Conservation (phyloP, 2,888 invertebrate genomes). For the Andrena trimmerana region DNA sequence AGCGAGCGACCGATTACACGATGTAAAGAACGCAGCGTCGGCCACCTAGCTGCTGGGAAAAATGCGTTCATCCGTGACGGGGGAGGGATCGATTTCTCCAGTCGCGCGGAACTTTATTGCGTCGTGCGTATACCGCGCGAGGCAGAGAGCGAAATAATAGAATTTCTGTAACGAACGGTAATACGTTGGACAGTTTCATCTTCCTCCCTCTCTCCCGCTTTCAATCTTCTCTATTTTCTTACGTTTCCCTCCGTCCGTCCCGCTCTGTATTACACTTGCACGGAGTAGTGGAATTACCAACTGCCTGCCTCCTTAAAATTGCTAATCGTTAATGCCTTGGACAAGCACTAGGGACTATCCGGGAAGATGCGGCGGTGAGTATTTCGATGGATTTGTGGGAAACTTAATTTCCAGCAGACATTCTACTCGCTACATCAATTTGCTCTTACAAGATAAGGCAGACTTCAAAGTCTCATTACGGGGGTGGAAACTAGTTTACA, state of each 20-base stretch:
- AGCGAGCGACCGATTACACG: neutral
- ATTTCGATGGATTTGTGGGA: neutral
- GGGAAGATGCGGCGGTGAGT: neutral
- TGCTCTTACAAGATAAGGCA: neutral
- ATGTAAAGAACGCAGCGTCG: neutral
- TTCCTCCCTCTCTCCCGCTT: too few relatives aligned
- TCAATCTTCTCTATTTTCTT: too few relatives aligned
- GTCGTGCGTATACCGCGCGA: neutral
- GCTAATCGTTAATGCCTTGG: too few relatives aligned
- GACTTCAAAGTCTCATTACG: neutral
- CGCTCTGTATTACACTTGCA: neutral
- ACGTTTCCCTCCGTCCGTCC: neutral
- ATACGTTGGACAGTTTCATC: neutral
- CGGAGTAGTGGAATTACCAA: neutral
- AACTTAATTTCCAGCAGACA: neutral
- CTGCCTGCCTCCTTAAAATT: neutral
- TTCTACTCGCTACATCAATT: neutral
- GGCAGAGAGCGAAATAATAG: slow-evolving; percentile 1
- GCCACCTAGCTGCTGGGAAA: neutral
- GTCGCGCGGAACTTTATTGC: slow-evolving; percentile 17
- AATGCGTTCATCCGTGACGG: slow-evolving; percentile 4
- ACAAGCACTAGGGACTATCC: neutral
- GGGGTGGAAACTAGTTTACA: neutral
- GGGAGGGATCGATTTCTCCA: slow-evolving; percentile 24
- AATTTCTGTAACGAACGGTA: slow-evolving; percentile 1